Evolutionary conservation across 2,888 invertebrate species (phyloP).

Genomic region (Hyles lineata): DNA sequence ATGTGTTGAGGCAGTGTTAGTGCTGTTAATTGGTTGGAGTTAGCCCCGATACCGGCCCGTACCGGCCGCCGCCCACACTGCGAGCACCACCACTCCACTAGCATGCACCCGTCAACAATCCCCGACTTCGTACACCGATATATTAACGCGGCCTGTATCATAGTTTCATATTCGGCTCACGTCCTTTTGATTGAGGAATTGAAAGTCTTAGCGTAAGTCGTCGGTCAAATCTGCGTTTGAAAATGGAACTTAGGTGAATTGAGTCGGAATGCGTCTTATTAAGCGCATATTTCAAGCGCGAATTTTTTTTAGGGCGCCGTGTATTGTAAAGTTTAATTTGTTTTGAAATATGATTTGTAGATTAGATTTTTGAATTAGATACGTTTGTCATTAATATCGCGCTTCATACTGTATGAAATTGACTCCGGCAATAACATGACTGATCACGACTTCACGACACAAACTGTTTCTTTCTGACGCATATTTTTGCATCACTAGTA

Average conservation of each 20-base stretch:
- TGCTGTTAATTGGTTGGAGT: conserved; percentile 12
- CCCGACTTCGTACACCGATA: not conserved
- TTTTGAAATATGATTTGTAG: no score
- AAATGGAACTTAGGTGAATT: not conserved
- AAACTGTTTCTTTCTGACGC: no score
- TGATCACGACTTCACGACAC: no score
- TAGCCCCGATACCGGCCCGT: conserved; percentile 26
- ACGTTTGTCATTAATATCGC: no score
- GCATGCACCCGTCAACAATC: not conserved
- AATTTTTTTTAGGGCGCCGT: no score
- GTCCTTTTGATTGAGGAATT: not conserved
- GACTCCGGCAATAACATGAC: no score
- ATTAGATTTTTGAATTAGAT: no score
- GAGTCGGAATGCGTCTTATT: no score
- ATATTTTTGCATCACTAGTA: no score
- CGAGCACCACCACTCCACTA: not conserved
- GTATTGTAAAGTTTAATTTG: no score
- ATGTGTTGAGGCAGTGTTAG: conserved; percentile 6
- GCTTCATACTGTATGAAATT: no score
- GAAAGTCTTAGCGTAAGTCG: not conserved
- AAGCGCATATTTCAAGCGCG: no score
- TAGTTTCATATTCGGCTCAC: not conserved
- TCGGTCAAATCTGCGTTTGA: not conserved
- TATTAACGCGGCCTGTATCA: not conserved
- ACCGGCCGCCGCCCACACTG: not conserved